A percentile compares a stretch with the other conserved stretches of the same genome.
Evolutionary conservation across 2,797 vertebrate genomes (phyloP).

Genomic region (Arremon aurantiirostris): DNA sequence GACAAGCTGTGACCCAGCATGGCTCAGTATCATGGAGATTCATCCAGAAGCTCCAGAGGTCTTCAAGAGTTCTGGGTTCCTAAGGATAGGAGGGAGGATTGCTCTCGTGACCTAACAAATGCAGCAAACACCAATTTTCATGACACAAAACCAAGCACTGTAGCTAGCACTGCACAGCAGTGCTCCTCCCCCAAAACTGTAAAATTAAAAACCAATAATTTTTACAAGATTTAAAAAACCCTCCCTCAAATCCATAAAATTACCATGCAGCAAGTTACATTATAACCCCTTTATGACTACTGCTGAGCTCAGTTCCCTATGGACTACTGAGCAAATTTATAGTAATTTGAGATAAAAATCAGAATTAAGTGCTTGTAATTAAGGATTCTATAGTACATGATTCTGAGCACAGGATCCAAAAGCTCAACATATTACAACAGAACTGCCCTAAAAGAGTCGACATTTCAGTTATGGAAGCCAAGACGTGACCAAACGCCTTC

Average conservation of each 20-base stretch:
- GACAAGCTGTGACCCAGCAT: background rate
- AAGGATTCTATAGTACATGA: background rate
- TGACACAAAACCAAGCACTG: background rate
- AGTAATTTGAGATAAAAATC: background rate
- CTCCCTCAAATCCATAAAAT: background rate
- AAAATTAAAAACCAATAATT: background rate
- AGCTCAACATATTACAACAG: background rate
- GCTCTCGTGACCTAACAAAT: background rate
- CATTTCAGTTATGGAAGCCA: background rate
- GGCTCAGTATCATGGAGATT: background rate
- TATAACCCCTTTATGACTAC: background rate
- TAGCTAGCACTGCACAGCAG: background rate
- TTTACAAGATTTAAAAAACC: background rate
- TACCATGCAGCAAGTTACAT: background rate
- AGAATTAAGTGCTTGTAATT: background rate
- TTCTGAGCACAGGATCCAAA: background rate
- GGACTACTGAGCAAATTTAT: background rate
- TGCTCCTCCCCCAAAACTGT: background rate
- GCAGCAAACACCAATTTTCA: background rate
- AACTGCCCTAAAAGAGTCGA: background rate
- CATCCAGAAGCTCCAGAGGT: background rate
- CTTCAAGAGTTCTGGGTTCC: background rate
- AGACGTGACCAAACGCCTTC: background rate
- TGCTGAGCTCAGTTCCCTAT: background rate
- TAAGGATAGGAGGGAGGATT: background rate